A percentile compares a stretch with the other conserved stretches of the same genome.
phyloP scores from a whole-genome alignment of 2,113 vertebrate species.

The Eulemur rufifrons region DNA sequence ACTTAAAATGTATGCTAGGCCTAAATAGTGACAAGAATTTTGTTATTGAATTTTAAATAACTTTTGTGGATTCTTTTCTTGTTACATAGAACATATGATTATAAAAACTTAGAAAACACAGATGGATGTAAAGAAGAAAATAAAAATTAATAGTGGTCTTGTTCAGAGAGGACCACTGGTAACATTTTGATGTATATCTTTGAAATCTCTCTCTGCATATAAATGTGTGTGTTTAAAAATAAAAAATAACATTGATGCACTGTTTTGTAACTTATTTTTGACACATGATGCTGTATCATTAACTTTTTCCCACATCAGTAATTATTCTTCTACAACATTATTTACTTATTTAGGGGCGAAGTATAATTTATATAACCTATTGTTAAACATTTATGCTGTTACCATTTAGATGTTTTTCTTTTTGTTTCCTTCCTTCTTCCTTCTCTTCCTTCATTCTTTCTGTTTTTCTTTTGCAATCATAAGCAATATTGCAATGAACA shows the following conservation, averaged over 20 bases:
- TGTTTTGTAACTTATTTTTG: background rate
- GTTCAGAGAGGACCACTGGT: background rate
- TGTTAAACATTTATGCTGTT: background rate
- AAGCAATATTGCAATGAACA: background rate
- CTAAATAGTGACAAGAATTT: constrained; percentile 20
- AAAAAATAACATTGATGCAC: background rate
- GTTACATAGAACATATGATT: background rate
- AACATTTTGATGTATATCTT: background rate
- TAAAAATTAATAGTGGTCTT: background rate
- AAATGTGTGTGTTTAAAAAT: background rate
- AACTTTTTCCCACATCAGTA: background rate
- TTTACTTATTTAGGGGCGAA: background rate
- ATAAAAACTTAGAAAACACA: background rate
- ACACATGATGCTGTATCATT: background rate
- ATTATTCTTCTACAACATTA: background rate
- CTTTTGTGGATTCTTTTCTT: background rate
- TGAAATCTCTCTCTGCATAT: background rate
- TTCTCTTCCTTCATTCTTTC: background rate
- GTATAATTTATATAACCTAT: background rate
- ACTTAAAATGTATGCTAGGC: background rate
- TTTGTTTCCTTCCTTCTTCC: background rate
- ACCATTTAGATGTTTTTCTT: background rate
- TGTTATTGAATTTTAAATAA: constrained; percentile 46
- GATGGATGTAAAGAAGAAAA: background rate
- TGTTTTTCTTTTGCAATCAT: background rate